Conservation (phyloP, 2,888 invertebrate genomes). For the Lordiphosa andalusiaca region DNA sequence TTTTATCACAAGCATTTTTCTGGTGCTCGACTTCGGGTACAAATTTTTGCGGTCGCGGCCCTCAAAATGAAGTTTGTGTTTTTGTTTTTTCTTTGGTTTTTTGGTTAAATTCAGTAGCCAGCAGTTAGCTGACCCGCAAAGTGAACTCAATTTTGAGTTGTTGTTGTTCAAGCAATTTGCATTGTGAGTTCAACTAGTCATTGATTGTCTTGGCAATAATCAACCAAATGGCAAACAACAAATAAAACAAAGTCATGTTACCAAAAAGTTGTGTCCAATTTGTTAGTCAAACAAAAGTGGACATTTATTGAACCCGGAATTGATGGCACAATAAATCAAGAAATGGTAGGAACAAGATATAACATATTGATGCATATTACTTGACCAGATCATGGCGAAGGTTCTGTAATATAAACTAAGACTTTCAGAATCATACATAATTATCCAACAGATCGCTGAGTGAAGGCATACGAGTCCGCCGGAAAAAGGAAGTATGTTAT, state of each 20-base stretch:
- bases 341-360: too few relatives aligned
- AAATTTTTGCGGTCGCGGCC: slow-evolving; percentile 14
- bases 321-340: slow-evolving; percentile 33
- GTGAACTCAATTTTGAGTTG: slow-evolving; percentile 67
- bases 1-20: slow-evolving; percentile 68
- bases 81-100: neutral
- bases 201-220: slow-evolving; percentile 61
- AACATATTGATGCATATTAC: too few relatives aligned
- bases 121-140: slow-evolving; percentile 66
- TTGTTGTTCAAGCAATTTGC: slow-evolving; percentile 59
- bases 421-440: too few relatives aligned
- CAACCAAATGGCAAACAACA: slow-evolving; percentile 31
- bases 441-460: too few relatives aligned
- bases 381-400: too few relatives aligned
- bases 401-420: too few relatives aligned
- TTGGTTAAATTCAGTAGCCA: slow-evolving; percentile 68
- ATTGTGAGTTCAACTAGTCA: slow-evolving; percentile 38
- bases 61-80: slow-evolving; percentile 1
- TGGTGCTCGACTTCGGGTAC: slow-evolving; percentile 49
- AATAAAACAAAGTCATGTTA: slow-evolving; percentile 63
- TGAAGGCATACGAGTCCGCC: too few relatives aligned
- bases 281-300: slow-evolving; percentile 65
- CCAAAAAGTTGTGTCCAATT: slow-evolving; percentile 60
- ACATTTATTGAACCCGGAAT: slow-evolving; percentile 66
- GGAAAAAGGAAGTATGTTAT: too few relatives aligned